Conservation (phyloP, 2,888 invertebrate genomes). For the Cancer borealis region DNA sequence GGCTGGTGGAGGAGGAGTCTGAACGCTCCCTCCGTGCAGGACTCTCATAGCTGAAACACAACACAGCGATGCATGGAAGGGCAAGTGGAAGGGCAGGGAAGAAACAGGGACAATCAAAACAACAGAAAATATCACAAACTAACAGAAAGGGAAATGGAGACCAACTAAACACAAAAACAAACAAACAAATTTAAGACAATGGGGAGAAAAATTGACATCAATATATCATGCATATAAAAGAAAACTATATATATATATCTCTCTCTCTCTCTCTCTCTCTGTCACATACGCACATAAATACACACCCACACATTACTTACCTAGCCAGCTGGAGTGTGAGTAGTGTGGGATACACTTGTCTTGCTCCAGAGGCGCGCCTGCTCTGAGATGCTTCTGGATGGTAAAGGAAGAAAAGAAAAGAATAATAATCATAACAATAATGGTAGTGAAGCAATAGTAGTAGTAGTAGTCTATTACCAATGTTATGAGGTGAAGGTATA, state of each 20-base stretch:
- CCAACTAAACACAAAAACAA: slow-evolving; percentile 5
- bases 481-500: not conserved
- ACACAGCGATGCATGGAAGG: not conserved
- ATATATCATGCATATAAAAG: not conserved
- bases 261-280: not conserved
- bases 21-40: slow-evolving; percentile 61
- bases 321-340: slow-evolving; percentile 63
- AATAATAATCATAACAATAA: no score
- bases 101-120: not conserved
- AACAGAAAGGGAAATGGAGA: slow-evolving; percentile 21
- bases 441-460: no score
- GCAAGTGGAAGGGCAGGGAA: not conserved
- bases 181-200: not conserved
- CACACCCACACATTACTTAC: slow-evolving; percentile 36
- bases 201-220: not conserved
- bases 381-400: not conserved
- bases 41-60: slow-evolving; percentile 67
- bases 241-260: not conserved
- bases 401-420: not conserved
- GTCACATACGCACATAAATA: not conserved
- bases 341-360: slow-evolving; percentile 57
- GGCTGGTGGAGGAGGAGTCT: slow-evolving; percentile 54
- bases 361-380: not conserved
- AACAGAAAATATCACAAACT: not conserved
- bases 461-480: not conserved